Evolutionary conservation across 2,797 vertebrate species (phyloP), one percentile per base, ranked within the genome.

Genomic region (Poeciliopsis turneri): DNA sequence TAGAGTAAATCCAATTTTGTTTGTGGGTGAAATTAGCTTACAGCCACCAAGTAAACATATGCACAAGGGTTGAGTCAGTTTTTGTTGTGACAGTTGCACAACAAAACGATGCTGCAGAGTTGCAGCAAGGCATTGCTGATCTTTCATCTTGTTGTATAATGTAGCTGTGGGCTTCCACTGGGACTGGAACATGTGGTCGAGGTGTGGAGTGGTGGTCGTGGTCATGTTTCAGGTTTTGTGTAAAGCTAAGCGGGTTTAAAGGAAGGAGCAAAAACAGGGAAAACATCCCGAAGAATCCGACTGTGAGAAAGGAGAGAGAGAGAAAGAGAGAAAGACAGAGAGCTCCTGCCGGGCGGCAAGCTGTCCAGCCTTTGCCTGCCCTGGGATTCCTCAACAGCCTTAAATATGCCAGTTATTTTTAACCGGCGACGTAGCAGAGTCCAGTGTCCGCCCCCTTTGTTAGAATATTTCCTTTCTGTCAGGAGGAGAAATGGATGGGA

Each of bases 391-490:
- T 96, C 95, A 84, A 92, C 96, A 51, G 74, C 96, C 96, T 99
- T 99, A 99, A 99, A 99, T 99, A 99, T 99, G 96, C 94, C 89
- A 91, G 97, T 98, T 99, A 99, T 99, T 99, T 99, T 99, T 99
- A 99, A 97, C 97, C 95, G 87, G 84, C 95, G 95, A 98, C 97
- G 97, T 99, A 97, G 97, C 94, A 93, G 93, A 0, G 87, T 72
- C 23, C 92, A 89, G 94, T 90, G 92, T 96, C 97, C 83, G 95
- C 97, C 97, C 97, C 96, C 96, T 91, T 85, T 91, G 84, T 93
- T 95, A 96, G 96, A 97, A 97, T 97, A 96, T 97, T 98, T 97
- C 97, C 96, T 96, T 97, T 97, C 90, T 97, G 97, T 95, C 94
- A 95, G 95, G 96, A 97, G 97, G 97, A 97, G 97, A 98, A 98